Percentiles rank a stretch among this genome's conserved stretches.
Conservation (phyloP, 1,140 invertebrate species). For the Lordiphosa mommai region DNA sequence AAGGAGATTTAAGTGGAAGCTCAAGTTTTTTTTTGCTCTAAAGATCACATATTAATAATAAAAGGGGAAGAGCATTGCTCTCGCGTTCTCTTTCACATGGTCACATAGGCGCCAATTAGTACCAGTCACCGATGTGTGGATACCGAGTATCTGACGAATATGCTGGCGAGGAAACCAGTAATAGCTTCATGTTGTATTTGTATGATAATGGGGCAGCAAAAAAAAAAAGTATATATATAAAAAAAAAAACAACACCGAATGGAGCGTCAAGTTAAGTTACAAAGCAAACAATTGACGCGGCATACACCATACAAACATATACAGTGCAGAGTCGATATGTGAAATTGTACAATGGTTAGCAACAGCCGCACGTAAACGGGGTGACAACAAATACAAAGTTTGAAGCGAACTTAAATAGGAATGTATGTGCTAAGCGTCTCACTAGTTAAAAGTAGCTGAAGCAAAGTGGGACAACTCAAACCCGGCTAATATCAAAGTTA, state of each 20-base stretch:
- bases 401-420: too few relatives aligned
- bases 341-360: too few relatives aligned
- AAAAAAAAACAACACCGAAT: conserved; percentile 5
- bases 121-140: conserved; percentile 58
- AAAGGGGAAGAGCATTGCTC: conserved; percentile 33
- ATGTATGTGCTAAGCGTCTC: too few relatives aligned
- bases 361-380: too few relatives aligned
- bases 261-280: conserved; percentile 22
- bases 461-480: too few relatives aligned
- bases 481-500: too few relatives aligned
- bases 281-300: conserved; percentile 18
- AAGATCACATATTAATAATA: conserved; percentile 11
- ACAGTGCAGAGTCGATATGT: not conserved
- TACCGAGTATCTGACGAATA: conserved; percentile 30
- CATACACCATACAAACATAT: conserved; percentile 1
- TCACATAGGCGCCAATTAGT: conserved; percentile 60
- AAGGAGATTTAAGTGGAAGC: conserved; percentile 25
- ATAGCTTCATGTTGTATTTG: conserved; percentile 31
- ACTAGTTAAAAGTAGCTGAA: too few relatives aligned
- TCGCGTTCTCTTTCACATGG: conserved; percentile 12
- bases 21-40: conserved; percentile 15
- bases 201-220: conserved; percentile 38
- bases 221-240: conserved; percentile 6
- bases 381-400: too few relatives aligned
- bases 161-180: conserved; percentile 56